A percentile compares a stretch with the other conserved stretches of the same genome.
Evolutionary conservation across 2,888 invertebrate genomes (phyloP).

Genomic region (Drosophila acutilabella): DNA sequence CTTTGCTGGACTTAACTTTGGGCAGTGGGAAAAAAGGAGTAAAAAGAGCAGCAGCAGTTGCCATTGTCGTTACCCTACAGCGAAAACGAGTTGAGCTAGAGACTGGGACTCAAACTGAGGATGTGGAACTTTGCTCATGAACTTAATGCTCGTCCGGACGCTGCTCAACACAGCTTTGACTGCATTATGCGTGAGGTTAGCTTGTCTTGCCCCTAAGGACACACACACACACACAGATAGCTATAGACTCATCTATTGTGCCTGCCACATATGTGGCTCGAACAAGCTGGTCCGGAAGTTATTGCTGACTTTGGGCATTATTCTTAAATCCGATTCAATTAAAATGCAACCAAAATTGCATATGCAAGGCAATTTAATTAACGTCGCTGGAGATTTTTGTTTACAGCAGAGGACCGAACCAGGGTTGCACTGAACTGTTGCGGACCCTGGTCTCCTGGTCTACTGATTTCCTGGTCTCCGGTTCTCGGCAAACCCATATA

Average conservation of each 20-base stretch:
- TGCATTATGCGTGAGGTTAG: constrained; percentile 56
- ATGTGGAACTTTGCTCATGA: constrained; percentile 68
- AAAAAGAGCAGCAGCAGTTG: neutral
- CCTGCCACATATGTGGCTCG: constrained; percentile 43
- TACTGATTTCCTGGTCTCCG: too few species aligned
- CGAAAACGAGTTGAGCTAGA: neutral
- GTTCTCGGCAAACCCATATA: constrained; percentile 62
- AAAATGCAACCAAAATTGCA: constrained; percentile 77
- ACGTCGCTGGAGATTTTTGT: constrained; percentile 72
- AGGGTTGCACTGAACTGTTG: neutral
- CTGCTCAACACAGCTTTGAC: constrained; percentile 25
- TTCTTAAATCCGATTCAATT: constrained; percentile 79
- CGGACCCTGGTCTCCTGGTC: constrained; percentile 43
- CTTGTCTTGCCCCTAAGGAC: constrained; percentile 27
- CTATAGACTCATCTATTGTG: neutral
- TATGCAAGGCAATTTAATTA: constrained; percentile 79
- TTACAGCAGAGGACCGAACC: constrained; percentile 25
- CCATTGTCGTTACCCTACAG: constrained; percentile 62
- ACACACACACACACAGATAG: constrained; percentile 13
- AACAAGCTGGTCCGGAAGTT: constrained; percentile 30
- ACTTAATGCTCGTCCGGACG: constrained; percentile 64
- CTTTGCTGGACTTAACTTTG: constrained; percentile 48
- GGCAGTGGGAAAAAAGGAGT: neutral
- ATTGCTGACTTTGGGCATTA: constrained; percentile 74
- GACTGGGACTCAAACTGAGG: constrained; percentile 11